Evolutionary conservation across 2,888 invertebrate genomes (phyloP), one percentile per base, ranked within the genome.

Genomic region (Andrena trimmerana): DNA sequence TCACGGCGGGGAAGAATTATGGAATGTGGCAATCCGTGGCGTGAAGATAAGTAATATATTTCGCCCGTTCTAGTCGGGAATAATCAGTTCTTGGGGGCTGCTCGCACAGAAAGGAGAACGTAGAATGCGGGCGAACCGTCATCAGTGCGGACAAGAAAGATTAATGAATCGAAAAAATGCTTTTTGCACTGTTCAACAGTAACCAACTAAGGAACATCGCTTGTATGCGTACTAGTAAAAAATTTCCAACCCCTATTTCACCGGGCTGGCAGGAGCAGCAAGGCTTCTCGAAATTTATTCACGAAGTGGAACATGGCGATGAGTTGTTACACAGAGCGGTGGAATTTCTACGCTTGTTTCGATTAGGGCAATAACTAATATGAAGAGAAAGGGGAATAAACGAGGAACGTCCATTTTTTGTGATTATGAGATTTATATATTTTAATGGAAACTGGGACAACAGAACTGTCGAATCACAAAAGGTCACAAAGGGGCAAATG

Each of bases 21-120:
- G 74, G 60, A 48, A 57, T 74, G 75, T 29, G 70, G 74, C 50
- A 63, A 72, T 69, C 72, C 71, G 33, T 27, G 71, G 71, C 33
- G 80, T 62, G 59, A 72, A 72, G 69, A 81, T 81, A 81, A 81
- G 81, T 72, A 67, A 81, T 83, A 81, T 76, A 76, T 81, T 68
- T 83, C 57, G 24, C 20, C 8, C 50, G 50, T 65, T 62, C 60
- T 65, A 66, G 59, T 20, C 20, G 20, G 60, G 70, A 75, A 81
- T 83, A 82, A 83, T 83, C 76, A 76, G 72, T 63, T 66, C 71
- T 68, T 50, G 42, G 24, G 52, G 62, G n/a, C 66, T 16, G 31
- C 52, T 20, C 50, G 66, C 66, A 5, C 20, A 66, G 69, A 71
- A 66, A 66, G 81, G 63, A 70, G 62, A 62, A 52, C 65, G 20